Evolutionary conservation across 2,113 vertebrate species (phyloP), one percentile per base, ranked within the genome.

Genomic region (Corythornis cristatus): DNA sequence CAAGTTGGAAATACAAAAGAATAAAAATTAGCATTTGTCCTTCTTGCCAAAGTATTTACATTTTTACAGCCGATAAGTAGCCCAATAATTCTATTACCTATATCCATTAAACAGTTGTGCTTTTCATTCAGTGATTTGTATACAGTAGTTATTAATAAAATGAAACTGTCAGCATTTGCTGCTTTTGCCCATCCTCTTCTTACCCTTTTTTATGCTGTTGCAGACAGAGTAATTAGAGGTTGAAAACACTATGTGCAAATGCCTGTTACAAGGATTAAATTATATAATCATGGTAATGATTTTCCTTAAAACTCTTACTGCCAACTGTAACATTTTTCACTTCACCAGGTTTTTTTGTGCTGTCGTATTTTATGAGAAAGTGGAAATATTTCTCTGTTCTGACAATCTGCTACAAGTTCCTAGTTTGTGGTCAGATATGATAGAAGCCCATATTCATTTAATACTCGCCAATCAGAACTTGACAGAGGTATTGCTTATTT

Each of bases 401-500:
- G 92, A 96, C 96, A 97, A 91, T 97, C 96, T 97, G 93, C 92
- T 95, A 43, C 89, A 95, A 96, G 94, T 97, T 97, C 90, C 94
- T 96, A 96, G 95, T 97, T 96, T 96, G 97, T 95, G 97, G 96
- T 97, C 86, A 88, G 95, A 97, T 97, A 96, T 94, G 97, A 97
- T 96, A 93, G 97, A 96, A 97, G 92, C 93, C 92, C 90, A 80
- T 96, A 97, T 97, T 97, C 97, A 95, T 98, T 98, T 97, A 97
- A 95, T 95, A 96, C 88, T 97, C 96, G 16, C 96, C 97, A 98
- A 97, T 98, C 97, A 97, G 96, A 96, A 97, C 94, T 97, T 98
- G 98, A 98, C 97, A 97, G 97, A 98, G 97, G 98, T 98, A 98
- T 97, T 98, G 98, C 98, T 98, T 98, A 97, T 98, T 98, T 98